phyloP scores from a whole-genome alignment of 2,113 vertebrate genomes.

The Phrynosoma blainvillii region DNA sequence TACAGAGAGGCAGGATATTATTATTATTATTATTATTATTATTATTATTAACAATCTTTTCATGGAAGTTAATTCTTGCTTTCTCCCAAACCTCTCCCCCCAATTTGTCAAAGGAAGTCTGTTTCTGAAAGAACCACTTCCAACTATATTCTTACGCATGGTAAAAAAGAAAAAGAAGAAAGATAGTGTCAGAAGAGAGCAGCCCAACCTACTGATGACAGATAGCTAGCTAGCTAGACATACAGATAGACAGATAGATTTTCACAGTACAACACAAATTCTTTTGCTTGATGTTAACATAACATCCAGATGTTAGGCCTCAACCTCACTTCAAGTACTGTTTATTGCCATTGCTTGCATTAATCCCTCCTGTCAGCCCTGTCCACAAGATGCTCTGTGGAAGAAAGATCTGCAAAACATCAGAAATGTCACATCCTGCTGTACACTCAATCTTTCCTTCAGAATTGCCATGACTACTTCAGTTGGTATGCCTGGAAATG shows the following conservation, averaged over 20 bases:
- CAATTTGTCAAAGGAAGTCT: not conserved
- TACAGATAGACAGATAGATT: not conserved
- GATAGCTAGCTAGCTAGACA: too few relatives aligned
- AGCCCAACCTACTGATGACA: not conserved
- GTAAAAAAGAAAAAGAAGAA: conserved; percentile 25
- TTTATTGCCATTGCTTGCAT: conserved; percentile 71
- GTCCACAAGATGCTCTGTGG: conserved; percentile 70
- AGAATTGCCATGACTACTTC: conserved; percentile 72
- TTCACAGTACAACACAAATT: conserved; percentile 20
- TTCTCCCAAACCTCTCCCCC: not conserved
- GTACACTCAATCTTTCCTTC: conserved; percentile 75
- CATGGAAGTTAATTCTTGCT: not conserved
- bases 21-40: too few relatives aligned
- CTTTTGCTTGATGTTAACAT: conserved; percentile 40
- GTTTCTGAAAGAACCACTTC: not conserved
- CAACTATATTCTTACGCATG: conserved; percentile 32
- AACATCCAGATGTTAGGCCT: conserved; percentile 74
- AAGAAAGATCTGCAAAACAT: conserved; percentile 78
- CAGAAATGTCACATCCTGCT: conserved; percentile 75
- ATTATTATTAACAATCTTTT: not conserved
- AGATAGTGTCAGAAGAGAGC: not conserved
- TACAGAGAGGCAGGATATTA: too few relatives aligned
- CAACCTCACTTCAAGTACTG: conserved; percentile 70
- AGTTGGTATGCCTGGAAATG: conserved; percentile 67
- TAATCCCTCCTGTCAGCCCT: conserved; percentile 79